A percentile compares a stretch with the other conserved stretches of the same genome.
phyloP scores from a whole-genome alignment of 2,113 vertebrate species.

The Sclerurus mexicanus region DNA sequence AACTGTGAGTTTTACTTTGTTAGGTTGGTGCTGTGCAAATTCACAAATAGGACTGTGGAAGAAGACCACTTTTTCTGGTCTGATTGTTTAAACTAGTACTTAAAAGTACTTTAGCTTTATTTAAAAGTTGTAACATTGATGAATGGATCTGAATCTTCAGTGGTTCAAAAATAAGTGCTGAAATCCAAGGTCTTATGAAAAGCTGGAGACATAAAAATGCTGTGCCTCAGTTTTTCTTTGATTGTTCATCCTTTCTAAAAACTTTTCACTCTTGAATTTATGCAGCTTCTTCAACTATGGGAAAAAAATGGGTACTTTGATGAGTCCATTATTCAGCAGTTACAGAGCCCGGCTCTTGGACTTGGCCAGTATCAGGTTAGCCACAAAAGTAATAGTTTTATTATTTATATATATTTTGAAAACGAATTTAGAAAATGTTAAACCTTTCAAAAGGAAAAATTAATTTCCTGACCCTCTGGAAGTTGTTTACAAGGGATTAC shows the following conservation, averaged over 20 bases:
- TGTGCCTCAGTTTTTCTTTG: neutral
- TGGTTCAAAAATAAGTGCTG: neutral
- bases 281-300: constrained; percentile 93
- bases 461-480: neutral
- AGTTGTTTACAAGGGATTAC: neutral
- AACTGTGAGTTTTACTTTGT: neutral
- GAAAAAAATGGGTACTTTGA: constrained; percentile 98
- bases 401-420: neutral
- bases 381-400: neutral
- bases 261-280: neutral
- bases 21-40: neutral
- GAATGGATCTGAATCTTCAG: neutral
- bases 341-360: constrained; percentile 93
- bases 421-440: neutral
- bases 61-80: neutral
- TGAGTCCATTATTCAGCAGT: constrained; percentile 93
- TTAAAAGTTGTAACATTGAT: fast-evolving
- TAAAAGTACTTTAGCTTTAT: neutral
- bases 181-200: neutral
- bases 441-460: neutral
- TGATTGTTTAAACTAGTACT: neutral
- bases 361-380: constrained; percentile 96
- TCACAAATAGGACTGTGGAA: neutral
- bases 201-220: neutral
- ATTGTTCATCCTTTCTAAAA: neutral